phyloP scores from a whole-genome alignment of 2,113 vertebrate genomes.

The Falcunculus frontatus region DNA sequence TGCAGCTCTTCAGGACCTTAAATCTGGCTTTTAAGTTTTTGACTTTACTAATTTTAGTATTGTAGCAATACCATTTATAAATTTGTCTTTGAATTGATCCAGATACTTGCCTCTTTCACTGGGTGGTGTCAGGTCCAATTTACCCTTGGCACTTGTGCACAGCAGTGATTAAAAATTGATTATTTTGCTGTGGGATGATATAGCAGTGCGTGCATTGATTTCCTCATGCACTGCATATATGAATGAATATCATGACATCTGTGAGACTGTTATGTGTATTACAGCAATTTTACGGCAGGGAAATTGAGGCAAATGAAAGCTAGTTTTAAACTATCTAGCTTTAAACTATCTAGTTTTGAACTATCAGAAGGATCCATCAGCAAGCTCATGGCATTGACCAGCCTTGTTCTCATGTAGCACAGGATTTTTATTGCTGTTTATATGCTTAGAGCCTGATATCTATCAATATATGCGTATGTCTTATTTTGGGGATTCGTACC shows the following conservation, averaged over 20 bases:
- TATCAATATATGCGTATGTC: no score
- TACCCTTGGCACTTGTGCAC: not conserved
- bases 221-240: not conserved
- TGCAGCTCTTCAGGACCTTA: not conserved
- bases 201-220: not conserved
- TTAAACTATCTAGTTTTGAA: not conserved
- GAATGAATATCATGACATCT: not conserved
- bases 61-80: not conserved
- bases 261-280: not conserved
- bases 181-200: not conserved
- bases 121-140: not conserved
- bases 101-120: not conserved
- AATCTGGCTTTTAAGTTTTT: not conserved
- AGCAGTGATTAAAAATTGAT: not conserved
- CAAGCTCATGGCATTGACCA: not conserved
- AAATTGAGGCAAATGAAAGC: not conserved
- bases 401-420: not conserved
- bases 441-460: not conserved
- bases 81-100: not conserved
- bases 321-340: not conserved
- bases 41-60: not conserved
- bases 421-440: not conserved
- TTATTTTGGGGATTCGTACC: not conserved
- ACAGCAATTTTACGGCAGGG: not conserved
- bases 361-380: not conserved